A percentile compares a stretch with the other conserved stretches of the same genome.
phyloP scores from a whole-genome alignment of 2,113 vertebrate genomes.

The Larimichthys polyactis region DNA sequence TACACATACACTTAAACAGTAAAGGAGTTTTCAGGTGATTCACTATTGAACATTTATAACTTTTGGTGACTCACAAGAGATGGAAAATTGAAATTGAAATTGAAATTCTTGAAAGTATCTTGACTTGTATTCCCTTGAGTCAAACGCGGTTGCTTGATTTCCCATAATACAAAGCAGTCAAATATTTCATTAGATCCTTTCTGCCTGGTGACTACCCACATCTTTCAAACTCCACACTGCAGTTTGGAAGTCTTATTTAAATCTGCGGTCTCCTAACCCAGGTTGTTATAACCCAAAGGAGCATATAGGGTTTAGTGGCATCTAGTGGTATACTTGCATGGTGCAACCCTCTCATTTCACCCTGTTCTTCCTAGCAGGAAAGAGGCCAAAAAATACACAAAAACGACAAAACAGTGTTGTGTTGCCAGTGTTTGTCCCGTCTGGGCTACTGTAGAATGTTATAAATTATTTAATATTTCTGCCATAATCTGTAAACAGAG shows the following conservation, averaged over 20 bases:
- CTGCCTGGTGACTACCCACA: background rate
- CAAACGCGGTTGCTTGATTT: background rate
- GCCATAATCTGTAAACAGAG: too few relatives aligned
- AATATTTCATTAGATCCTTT: background rate
- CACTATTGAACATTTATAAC: background rate
- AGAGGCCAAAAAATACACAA: too few relatives aligned
- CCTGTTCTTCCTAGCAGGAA: too few relatives aligned
- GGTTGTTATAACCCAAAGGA: background rate
- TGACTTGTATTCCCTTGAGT: background rate
- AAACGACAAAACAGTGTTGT: too few relatives aligned
- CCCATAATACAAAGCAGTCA: background rate
- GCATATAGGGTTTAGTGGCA: too few relatives aligned
- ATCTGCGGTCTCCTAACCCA: background rate
- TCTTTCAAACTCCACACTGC: background rate
- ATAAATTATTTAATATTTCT: too few relatives aligned
- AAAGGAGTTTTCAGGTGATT: background rate
- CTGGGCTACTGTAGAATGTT: too few relatives aligned
- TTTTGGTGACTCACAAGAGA: background rate
- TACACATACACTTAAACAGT: background rate
- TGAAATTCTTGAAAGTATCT: background rate
- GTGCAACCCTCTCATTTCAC: too few relatives aligned
- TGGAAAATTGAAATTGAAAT: background rate
- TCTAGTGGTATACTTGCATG: too few relatives aligned
- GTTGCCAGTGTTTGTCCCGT: too few relatives aligned
- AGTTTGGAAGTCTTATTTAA: background rate